Evolutionary conservation across 2,888 invertebrate species (phyloP).

Genomic region (Ennomos quercinarius): DNA sequence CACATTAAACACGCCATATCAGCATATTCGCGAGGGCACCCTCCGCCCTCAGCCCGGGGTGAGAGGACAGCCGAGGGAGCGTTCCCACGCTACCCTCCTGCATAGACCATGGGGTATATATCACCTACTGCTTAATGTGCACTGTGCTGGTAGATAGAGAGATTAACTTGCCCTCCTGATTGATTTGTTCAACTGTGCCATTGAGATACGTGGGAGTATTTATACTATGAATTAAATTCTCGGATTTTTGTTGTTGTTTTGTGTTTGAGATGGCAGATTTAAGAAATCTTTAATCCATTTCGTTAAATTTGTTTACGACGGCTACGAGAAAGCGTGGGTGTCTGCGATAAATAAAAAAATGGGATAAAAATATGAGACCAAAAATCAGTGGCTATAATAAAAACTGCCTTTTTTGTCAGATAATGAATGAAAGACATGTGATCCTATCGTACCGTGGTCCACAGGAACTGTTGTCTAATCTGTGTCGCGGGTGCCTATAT

Average conservation of each 20-base stretch:
- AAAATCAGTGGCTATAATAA: too few species aligned
- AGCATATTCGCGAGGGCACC: slow-evolving; percentile 31
- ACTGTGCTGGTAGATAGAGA: slow-evolving; percentile 28
- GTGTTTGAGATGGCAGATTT: background rate
- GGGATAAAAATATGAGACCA: background rate
- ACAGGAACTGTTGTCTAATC: slow-evolving; percentile 5
- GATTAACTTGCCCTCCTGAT: slow-evolving; percentile 34
- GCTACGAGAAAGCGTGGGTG: background rate
- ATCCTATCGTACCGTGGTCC: slow-evolving; percentile 7
- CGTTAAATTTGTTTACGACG: background rate
- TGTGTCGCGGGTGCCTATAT: slow-evolving; percentile 17
- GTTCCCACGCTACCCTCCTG: slow-evolving; percentile 45
- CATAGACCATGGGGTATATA: slow-evolving; percentile 9
- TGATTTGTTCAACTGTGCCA: slow-evolving; percentile 35
- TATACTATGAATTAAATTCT: slow-evolving; percentile 6
- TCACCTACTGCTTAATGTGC: slow-evolving; percentile 24
- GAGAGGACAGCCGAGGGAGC: slow-evolving; percentile 33
- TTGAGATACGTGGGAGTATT: slow-evolving; percentile 22
- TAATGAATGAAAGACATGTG: background rate
- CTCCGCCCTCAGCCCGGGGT: slow-evolving; percentile 29
- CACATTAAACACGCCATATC: slow-evolving; percentile 29
- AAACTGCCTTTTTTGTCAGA: too few species aligned
- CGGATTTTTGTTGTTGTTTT: background rate
- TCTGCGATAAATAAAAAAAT: background rate
- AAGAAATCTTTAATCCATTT: background rate